Evolutionary conservation across 2,113 vertebrate species (phyloP).

Genomic region (Microtus montanus): DNA sequence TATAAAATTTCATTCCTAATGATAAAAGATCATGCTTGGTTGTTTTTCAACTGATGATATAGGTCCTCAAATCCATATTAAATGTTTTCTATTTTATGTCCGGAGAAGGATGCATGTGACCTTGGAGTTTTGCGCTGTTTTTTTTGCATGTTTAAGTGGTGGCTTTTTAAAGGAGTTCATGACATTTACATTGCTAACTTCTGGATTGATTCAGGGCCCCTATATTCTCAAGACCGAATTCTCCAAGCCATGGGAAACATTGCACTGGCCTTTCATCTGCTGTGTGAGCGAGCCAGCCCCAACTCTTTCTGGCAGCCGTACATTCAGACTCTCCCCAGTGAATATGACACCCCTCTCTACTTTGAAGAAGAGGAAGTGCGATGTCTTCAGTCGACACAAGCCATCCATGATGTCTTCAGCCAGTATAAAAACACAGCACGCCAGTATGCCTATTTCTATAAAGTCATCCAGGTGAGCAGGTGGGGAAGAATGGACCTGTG

Average conservation of each 20-base stretch:
- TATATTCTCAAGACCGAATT: slow-evolving; percentile 97
- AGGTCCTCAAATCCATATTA: not conserved
- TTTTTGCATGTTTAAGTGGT: slow-evolving; percentile 39
- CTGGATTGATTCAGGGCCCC: slow-evolving; percentile 88
- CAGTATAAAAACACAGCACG: slow-evolving; percentile 99
- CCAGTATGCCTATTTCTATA: slow-evolving; percentile 99
- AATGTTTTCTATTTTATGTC: not conserved
- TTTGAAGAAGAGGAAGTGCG: slow-evolving; percentile 96
- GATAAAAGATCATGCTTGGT: not conserved
- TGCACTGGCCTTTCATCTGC: slow-evolving; percentile 95
- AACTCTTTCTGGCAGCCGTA: slow-evolving; percentile 96
- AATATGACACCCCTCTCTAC: slow-evolving; percentile 96
- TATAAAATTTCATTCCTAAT: not conserved
- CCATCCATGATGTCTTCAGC: slow-evolving; percentile 95
- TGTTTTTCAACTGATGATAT: slow-evolving; percentile 32
- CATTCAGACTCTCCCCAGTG: slow-evolving; percentile 94
- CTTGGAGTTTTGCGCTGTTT: not conserved
- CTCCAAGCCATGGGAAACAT: slow-evolving; percentile 99
- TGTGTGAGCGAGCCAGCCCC: slow-evolving; percentile 93
- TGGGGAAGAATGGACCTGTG: not conserved
- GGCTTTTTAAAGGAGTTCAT: slow-evolving; percentile 49
- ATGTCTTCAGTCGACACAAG: slow-evolving; percentile 95
- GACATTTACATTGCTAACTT: slow-evolving; percentile 59
- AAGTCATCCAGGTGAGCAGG: slow-evolving; percentile 93
- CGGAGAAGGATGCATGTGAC: not conserved